Conservation (phyloP, 2,888 invertebrate species). For the Cosmia pyralina region DNA sequence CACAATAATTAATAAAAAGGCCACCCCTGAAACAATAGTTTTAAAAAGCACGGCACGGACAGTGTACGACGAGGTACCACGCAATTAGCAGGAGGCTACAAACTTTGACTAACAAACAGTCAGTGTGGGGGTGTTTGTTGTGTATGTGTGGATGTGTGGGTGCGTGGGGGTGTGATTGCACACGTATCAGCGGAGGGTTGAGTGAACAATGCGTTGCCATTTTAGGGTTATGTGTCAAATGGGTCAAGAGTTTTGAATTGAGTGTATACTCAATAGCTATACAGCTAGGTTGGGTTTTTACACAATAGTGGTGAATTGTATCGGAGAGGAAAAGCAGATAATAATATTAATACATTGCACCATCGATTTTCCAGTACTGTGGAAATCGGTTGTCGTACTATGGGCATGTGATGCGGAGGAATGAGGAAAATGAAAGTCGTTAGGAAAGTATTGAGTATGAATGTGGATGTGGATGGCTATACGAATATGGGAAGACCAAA, state of each 20-base stretch:
- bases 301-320: slow-evolving; percentile 15
- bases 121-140: slow-evolving; percentile 24
- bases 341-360: neutral
- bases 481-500: neutral
- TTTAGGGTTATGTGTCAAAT: slow-evolving; percentile 54
- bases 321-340: neutral
- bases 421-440: neutral
- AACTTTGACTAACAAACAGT: slow-evolving; percentile 53
- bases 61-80: too few species aligned
- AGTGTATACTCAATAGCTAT: too few species aligned
- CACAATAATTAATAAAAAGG: slow-evolving; percentile 13
- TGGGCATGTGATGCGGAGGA: neutral
- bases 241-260: slow-evolving; percentile 47
- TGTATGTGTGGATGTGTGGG: neutral
- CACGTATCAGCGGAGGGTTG: slow-evolving; percentile 54
- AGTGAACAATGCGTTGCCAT: slow-evolving; percentile 48
- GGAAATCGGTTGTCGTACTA: neutral
- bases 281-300: slow-evolving; percentile 1
- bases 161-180: slow-evolving; percentile 52
- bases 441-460: neutral
- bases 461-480: neutral
- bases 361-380: too few species aligned
- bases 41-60: slow-evolving; percentile 37
- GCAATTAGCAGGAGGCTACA: slow-evolving; percentile 53
- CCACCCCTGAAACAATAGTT: slow-evolving; percentile 12